Percentiles rank a stretch among this genome's conserved stretches.
phyloP scores from a whole-genome alignment of 1,140 invertebrate genomes.

The Drosophila prosaltans region DNA sequence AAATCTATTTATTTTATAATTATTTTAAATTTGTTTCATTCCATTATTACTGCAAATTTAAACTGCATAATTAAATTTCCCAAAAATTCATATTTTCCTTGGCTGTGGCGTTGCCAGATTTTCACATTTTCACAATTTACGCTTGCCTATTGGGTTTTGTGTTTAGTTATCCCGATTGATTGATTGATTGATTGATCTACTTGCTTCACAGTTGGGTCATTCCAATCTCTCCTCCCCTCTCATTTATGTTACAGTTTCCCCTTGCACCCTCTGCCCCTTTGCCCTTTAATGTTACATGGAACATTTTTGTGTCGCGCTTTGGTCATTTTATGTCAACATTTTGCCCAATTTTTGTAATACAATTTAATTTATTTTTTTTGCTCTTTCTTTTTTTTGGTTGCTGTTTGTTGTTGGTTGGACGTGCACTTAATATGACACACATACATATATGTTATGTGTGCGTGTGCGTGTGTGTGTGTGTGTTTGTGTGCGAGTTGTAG shows the following conservation, averaged over 20 bases:
- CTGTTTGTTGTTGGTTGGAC: background rate
- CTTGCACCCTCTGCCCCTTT: background rate
- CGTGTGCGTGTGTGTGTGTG: too few species aligned
- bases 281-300: background rate
- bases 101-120: background rate
- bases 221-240: background rate
- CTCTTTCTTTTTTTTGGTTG: background rate
- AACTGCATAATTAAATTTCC: too few species aligned
- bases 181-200: conserved; percentile 10
- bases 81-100: too few species aligned
- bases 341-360: conserved; percentile 28
- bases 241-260: background rate
- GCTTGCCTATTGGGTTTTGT: background rate
- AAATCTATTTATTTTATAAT: too few species aligned
- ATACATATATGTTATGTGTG: background rate
- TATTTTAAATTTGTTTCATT: too few species aligned
- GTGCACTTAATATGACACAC: conserved; percentile 24
- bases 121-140: background rate
- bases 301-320: background rate
- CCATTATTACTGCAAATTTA: too few species aligned
- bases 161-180: conserved; percentile 12
- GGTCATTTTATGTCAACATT: conserved; percentile 19
- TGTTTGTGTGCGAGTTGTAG: background rate
- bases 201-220: background rate
- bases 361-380: conserved; percentile 28